Evolutionary conservation across 2,888 invertebrate species (phyloP), one percentile per base, ranked within the genome.

Genomic region (Synanthedon myopaeformis): DNA sequence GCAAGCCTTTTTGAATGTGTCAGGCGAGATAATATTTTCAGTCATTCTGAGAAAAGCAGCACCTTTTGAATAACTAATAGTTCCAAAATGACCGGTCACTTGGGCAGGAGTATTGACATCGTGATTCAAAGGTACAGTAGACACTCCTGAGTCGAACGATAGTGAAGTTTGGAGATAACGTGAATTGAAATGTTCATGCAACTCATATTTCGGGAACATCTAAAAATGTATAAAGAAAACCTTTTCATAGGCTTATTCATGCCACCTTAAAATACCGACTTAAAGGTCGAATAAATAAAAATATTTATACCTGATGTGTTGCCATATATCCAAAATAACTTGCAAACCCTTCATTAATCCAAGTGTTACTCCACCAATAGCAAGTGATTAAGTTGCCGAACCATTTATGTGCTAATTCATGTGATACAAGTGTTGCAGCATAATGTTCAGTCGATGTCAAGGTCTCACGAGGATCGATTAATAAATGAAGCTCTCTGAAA

Each of bases 311-410:
- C 65, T 68, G 65, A 64, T 82, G 60, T 2, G 80, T 72, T 19
- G 88, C 89, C 49, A 90, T 84, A 61, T 92, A 92, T 60, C 94
- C 91, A 54, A 92, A 91, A 65, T 91, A 91, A 55, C 89, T 90
- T 1, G 93, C 93, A 62, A 93, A 93, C 0, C 91, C 93, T 70
- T 94, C 94, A 64, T 92, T 94, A 14, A 94, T 83, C 92, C 93
- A 94, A 1, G 91, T 87, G 56, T 89, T 90, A 17, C 89, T 88
- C 94, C 94, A 94, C 93, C 93, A 94, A 59, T 86, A 83, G 49
- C 91, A 89, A 1, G 92, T 91, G 11, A 94, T 90, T 49, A 91
- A 74, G 69, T 94, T 91, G 0, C 94, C 94, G 65, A 94, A 94
- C 94, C 94, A 94, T 80, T 92, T 93, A 68, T 96, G 96, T 0